Percentiles rank a stretch among this genome's conserved stretches.
Conservation (phyloP, 2,113 vertebrate genomes). For the Poeciliopsis prolifica region DNA sequence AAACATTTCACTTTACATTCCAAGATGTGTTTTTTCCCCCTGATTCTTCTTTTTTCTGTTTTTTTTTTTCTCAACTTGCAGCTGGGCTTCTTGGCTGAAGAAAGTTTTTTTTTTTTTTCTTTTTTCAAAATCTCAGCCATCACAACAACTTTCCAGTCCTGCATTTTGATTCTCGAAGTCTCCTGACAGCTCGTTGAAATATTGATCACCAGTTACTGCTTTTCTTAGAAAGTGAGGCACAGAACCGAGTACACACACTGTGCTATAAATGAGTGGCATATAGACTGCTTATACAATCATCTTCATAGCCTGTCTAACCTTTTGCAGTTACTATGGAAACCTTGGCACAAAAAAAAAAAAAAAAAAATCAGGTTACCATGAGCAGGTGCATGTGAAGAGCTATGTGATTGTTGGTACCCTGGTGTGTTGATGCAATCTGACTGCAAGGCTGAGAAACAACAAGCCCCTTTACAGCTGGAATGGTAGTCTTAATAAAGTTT, state of each 20-base stretch:
- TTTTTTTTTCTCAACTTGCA: neutral
- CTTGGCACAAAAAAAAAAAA: conserved; percentile 63
- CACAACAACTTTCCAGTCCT: conserved; percentile 28
- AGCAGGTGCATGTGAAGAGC: conserved; percentile 74
- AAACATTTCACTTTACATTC: neutral
- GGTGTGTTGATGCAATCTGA: conserved; percentile 60
- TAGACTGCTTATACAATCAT: conserved; percentile 57
- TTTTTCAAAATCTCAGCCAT: conserved; percentile 51
- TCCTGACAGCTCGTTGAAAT: conserved; percentile 32
- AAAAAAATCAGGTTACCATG: conserved; percentile 72
- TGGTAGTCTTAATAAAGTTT: neutral
- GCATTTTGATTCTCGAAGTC: conserved; percentile 50
- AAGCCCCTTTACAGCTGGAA: neutral
- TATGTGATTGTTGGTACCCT: conserved; percentile 55
- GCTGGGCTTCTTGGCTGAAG: conserved; percentile 11
- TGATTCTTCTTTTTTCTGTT: neutral
- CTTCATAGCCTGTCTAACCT: conserved; percentile 70
- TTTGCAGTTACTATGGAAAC: conserved; percentile 80
- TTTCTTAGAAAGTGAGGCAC: neutral
- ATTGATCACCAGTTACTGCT: conserved; percentile 4
- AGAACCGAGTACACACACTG: conserved; percentile 21
- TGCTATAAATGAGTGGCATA: neutral
- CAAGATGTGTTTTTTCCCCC: neutral
- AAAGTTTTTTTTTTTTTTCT: conserved; percentile 1
- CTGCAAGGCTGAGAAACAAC: conserved; percentile 40